Evolutionary conservation across 2,797 vertebrate genomes (phyloP).

Genomic region (Etheostoma nigrum): DNA sequence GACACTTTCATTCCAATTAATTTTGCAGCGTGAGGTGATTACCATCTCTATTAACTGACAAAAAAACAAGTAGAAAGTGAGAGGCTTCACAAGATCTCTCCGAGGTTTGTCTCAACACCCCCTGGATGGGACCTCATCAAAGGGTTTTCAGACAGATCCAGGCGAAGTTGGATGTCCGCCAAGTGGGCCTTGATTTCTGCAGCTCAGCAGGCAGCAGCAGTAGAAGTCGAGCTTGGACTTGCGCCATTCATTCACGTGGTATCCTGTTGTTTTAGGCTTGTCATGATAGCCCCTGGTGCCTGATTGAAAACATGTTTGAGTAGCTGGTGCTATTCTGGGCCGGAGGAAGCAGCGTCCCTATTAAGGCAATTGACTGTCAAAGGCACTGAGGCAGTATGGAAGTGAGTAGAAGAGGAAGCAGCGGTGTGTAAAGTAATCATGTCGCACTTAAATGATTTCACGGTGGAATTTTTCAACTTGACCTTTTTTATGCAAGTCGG

Average conservation of each 20-base stretch:
- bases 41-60: constrained; percentile 17
- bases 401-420: constrained; percentile 50
- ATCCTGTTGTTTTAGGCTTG: constrained; percentile 75
- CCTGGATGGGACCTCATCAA: constrained; percentile 34
- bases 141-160: constrained; percentile 55
- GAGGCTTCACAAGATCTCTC: constrained; percentile 31
- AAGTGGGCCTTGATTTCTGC: constrained; percentile 42
- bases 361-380: constrained; percentile 57
- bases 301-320: constrained; percentile 74
- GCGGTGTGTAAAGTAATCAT: constrained; percentile 37
- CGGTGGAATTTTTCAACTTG: not conserved
- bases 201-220: constrained; percentile 48
- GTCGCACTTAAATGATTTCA: constrained; percentile 22
- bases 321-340: constrained; percentile 61
- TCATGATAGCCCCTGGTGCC: constrained; percentile 67
- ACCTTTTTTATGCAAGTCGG: not conserved
- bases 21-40: constrained; percentile 40
- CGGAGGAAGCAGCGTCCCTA: constrained; percentile 38
- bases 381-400: constrained; percentile 31
- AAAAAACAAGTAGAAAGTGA: constrained; percentile 24
- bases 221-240: constrained; percentile 45
- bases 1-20: constrained; percentile 3
- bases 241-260: constrained; percentile 71
- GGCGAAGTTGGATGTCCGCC: constrained; percentile 52
- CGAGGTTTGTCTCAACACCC: constrained; percentile 44